phyloP scores from a whole-genome alignment of 1,140 invertebrate genomes.

The Dreissena rostriformis region DNA sequence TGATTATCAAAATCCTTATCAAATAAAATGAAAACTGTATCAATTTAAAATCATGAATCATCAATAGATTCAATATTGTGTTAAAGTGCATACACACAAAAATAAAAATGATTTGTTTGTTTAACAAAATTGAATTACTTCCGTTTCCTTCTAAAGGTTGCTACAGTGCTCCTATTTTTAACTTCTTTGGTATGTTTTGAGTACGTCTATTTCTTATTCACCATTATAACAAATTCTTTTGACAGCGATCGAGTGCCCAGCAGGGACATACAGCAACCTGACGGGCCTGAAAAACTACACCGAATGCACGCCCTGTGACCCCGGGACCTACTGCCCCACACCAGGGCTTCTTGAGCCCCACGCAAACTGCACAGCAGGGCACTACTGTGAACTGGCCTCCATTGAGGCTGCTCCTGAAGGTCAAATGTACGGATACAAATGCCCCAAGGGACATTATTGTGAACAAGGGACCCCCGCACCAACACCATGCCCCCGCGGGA shows the following conservation, averaged over 20 bases:
- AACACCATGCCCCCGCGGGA: conserved; percentile 72
- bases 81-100: too few relatives aligned
- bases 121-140: too few relatives aligned
- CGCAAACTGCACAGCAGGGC: conserved; percentile 71
- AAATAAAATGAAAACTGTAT: too few relatives aligned
- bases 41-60: too few relatives aligned
- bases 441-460: conserved; percentile 77
- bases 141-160: too few relatives aligned
- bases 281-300: conserved; percentile 69
- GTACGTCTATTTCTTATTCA: too few relatives aligned
- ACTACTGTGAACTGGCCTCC: conserved; percentile 75
- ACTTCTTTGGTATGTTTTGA: too few relatives aligned
- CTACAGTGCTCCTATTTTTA: too few relatives aligned
- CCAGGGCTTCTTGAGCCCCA: conserved; percentile 64
- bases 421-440: conserved; percentile 73
- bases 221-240: not conserved
- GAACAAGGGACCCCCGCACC: conserved; percentile 72
- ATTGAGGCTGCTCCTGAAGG: conserved; percentile 65
- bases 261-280: conserved; percentile 76
- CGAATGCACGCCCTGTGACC: conserved; percentile 75
- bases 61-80: too few relatives aligned
- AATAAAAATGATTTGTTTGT: too few relatives aligned
- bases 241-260: conserved; percentile 69
- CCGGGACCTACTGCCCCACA: conserved; percentile 75
- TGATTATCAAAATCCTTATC: too few relatives aligned